A percentile compares a stretch with the other conserved stretches of the same genome.
Evolutionary conservation across 2,888 invertebrate genomes (phyloP).

Genomic region (Athripsodes cinereus): DNA sequence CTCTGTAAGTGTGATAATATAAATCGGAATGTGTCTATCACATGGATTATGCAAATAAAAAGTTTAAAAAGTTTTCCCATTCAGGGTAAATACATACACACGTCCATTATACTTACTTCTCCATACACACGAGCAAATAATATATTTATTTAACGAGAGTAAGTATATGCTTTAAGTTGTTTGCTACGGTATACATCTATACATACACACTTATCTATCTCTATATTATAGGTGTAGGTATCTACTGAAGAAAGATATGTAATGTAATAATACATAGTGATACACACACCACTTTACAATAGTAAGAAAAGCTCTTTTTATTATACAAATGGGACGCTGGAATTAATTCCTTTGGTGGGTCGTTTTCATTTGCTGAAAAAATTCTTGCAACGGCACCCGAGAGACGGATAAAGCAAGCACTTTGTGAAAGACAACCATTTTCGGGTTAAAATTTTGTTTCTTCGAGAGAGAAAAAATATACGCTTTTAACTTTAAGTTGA

Average conservation of each 20-base stretch:
- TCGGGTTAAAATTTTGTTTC: slow-evolving; percentile 21
- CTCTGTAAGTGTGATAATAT: too few relatives aligned
- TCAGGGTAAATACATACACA: too few relatives aligned
- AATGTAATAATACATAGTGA: not conserved
- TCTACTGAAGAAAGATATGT: not conserved
- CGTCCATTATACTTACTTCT: too few relatives aligned
- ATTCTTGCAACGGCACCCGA: slow-evolving; percentile 19
- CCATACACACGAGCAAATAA: too few relatives aligned
- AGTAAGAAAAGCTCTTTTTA: slow-evolving; percentile 21
- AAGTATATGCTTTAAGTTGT: not conserved
- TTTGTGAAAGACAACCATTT: slow-evolving; percentile 24
- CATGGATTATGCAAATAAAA: too few relatives aligned
- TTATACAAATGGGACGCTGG: slow-evolving; percentile 17
- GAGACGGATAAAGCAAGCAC: slow-evolving; percentile 26
- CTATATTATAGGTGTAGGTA: not conserved
- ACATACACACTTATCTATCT: not conserved
- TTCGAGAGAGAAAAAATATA: slow-evolving; percentile 2
- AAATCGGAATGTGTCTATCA: too few relatives aligned
- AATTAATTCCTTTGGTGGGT: slow-evolving; percentile 26
- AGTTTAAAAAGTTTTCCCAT: too few relatives aligned
- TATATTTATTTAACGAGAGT: not conserved
- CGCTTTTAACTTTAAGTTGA: not conserved
- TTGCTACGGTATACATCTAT: not conserved
- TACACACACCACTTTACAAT: slow-evolving; percentile 8
- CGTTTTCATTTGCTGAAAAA: slow-evolving; percentile 26